phyloP scores from a whole-genome alignment of 2,888 invertebrate genomes.

The Lapara coniferarum region DNA sequence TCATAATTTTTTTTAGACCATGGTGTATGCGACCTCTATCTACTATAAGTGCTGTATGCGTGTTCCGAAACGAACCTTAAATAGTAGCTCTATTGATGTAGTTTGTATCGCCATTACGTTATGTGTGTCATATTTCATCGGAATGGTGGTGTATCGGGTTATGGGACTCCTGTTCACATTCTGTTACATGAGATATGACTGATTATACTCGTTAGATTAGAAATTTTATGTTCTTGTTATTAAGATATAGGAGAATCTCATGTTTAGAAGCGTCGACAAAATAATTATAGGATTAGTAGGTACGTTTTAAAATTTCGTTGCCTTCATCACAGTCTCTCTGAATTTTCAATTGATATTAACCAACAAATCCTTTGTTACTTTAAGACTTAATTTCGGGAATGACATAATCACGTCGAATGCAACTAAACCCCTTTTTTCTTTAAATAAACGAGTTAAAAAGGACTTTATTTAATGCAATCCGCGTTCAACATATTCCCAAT shows the following conservation, averaged over 20 bases:
- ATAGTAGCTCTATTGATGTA: neutral
- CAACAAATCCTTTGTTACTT: too few relatives aligned
- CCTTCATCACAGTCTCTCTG: too few relatives aligned
- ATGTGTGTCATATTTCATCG: slow-evolving; percentile 18
- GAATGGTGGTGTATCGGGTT: slow-evolving; percentile 40
- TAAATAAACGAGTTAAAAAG: too few relatives aligned
- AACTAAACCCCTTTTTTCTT: too few relatives aligned
- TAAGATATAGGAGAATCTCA: neutral
- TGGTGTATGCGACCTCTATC: neutral
- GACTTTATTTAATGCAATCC: too few relatives aligned
- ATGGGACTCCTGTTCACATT: slow-evolving; percentile 1
- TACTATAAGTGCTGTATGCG: neutral
- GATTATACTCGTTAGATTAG: neutral
- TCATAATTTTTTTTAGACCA: too few relatives aligned
- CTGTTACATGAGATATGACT: neutral
- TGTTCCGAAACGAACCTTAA: neutral
- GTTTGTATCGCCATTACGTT: slow-evolving; percentile 35
- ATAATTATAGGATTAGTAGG: too few relatives aligned
- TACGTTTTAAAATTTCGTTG: neutral
- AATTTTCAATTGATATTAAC: too few relatives aligned
- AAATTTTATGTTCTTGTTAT: neutral
- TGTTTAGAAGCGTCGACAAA: neutral
- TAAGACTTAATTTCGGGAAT: too few relatives aligned
- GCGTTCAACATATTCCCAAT: too few relatives aligned
- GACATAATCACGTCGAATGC: too few relatives aligned